phyloP scores from a whole-genome alignment of 2,888 invertebrate genomes.

The Latrodectus hesperus region DNA sequence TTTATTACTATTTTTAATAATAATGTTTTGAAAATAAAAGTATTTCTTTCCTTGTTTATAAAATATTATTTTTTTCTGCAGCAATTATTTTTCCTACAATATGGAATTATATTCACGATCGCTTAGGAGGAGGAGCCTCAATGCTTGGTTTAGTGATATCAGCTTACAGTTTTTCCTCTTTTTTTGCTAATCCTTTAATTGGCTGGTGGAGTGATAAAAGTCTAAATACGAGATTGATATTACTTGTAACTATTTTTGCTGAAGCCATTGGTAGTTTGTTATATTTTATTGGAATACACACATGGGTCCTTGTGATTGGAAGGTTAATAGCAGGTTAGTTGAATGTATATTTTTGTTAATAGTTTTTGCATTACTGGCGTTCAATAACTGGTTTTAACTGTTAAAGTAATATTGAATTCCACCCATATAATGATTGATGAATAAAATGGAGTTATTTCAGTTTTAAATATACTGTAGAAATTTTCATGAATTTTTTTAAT shows the following conservation, averaged over 20 bases:
- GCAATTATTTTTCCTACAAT: constrained; percentile 77
- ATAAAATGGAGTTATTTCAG: too few relatives aligned
- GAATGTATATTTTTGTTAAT: too few relatives aligned
- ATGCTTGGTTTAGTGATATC: constrained; percentile 76
- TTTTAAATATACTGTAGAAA: too few relatives aligned
- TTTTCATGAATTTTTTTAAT: too few relatives aligned
- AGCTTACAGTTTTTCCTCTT: constrained; percentile 75
- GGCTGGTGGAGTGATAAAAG: constrained; percentile 75
- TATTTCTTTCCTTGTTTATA: not conserved
- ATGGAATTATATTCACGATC: constrained; percentile 75
- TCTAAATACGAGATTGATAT: constrained; percentile 74
- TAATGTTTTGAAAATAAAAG: not conserved
- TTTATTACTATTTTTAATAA: not conserved
- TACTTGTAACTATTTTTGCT: constrained; percentile 74
- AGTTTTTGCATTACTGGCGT: too few relatives aligned
- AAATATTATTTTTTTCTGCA: constrained; percentile 70
- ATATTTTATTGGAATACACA: constrained; percentile 76
- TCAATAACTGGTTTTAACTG: too few relatives aligned
- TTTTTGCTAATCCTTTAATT: constrained; percentile 75
- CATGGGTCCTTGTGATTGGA: constrained; percentile 75
- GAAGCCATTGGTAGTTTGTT: constrained; percentile 75
- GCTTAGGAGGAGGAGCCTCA: constrained; percentile 74
- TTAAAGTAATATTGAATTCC: too few relatives aligned
- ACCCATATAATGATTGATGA: too few relatives aligned
- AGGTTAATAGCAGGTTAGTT: constrained; percentile 75